Evolutionary conservation across 2,113 vertebrate species (phyloP).

Genomic region (Vidua chalybeata): DNA sequence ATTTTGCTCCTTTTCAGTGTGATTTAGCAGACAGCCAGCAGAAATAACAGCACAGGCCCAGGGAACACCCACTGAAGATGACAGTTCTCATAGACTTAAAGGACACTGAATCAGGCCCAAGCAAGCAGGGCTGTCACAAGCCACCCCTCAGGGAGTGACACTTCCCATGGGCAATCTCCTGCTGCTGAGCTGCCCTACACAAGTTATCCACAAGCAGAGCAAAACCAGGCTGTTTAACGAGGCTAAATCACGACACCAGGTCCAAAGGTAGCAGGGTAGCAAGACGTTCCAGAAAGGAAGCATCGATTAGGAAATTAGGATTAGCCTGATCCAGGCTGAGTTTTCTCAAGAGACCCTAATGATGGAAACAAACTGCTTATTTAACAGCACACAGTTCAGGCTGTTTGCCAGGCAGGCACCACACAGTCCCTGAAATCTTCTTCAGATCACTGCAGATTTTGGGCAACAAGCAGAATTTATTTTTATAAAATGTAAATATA

Average conservation of each 20-base stretch:
- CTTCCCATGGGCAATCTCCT: background rate
- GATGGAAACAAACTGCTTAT: background rate
- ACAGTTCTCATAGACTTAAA: background rate
- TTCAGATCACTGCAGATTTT: background rate
- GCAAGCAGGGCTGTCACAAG: background rate
- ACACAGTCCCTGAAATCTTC: background rate
- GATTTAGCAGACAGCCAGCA: background rate
- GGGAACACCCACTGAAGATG: background rate
- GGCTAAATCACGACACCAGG: rapidly evolving
- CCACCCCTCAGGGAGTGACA: background rate
- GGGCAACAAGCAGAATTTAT: background rate
- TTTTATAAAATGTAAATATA: no score
- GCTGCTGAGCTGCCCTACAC: background rate
- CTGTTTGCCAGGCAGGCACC: background rate
- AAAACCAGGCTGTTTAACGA: background rate
- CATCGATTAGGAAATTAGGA: background rate
- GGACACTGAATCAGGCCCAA: background rate
- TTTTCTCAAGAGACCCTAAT: background rate
- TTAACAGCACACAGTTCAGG: background rate
- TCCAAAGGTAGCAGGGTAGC: background rate
- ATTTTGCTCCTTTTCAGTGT: background rate
- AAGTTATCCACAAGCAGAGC: background rate
- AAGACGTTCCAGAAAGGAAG: background rate
- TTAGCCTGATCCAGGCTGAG: background rate
- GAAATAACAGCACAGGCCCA: background rate